Base-by-base conservation (phyloP, 2,888 invertebrate species). In the Acanthoscelides obtectus region DNA sequence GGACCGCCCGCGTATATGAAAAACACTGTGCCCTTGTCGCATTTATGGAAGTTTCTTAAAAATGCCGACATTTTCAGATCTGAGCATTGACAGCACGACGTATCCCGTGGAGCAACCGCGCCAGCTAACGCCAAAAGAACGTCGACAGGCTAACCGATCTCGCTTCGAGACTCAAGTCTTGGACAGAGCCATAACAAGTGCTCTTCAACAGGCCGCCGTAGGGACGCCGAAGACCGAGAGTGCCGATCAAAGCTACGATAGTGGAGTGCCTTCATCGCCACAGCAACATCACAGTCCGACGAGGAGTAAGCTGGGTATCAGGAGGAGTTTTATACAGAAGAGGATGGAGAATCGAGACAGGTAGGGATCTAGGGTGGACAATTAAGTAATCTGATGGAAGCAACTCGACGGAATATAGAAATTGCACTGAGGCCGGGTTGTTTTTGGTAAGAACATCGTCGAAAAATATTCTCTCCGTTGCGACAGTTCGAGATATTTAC, bases 161-260 rank as follows among this genome's bases (percentile, higher is more conserved):
- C 87, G 93, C 78, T 93, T 91, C 81, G 91, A 93, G 83, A 93
- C 93, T 0, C 92, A 91, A 80, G 86, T 88, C 20, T 77, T 88
- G 0, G 85, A 85, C 70, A 79, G 77, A 64, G 74, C 80, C 20
- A 72, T 80, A 17, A 80, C 78, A 6, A 82, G 81, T 73, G 80
- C 85, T 17, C 80, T 84, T 19, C 76, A 81, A 12, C 80, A 83
- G 69, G 75, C 80, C 22, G 77, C 73, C 22, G 77, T 75, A 66
- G 76, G 76, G 21, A 25, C 69, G 22, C 66, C 69, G 25, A 67
- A 67, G 19, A 21, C 72, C 8, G 69, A 69, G 19, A 12, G 22
- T 20, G 8, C 66, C 17, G 22, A 12, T 20, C 12, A 70, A 68
- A 8, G 63, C 22, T 20, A 8, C 21, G 20, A 20, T 22, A 66